These are phyloP conservation scores for Acanthopleura granulata DNA, from an alignment of 2,888 invertebrate species.

Conservation along the genomic window DNA sequence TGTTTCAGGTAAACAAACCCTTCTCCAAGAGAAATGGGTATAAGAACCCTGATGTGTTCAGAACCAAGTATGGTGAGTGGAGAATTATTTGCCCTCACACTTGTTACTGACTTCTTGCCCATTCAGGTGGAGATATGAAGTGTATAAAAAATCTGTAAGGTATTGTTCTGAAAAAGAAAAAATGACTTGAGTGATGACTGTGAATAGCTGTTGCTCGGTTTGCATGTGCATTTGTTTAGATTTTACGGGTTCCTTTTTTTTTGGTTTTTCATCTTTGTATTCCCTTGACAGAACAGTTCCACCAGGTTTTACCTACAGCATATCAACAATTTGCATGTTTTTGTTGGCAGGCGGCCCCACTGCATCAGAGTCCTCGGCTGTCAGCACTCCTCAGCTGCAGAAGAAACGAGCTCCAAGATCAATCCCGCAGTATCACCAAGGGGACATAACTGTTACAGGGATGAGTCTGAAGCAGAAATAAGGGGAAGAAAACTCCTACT, in stretches of 20 bases:
- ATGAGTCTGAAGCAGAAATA: slow-evolving; percentile 29
- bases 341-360: slow-evolving; percentile 21
- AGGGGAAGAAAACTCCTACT: background rate
- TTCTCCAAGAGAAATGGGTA: background rate
- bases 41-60: background rate
- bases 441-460: slow-evolving; percentile 61
- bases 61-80: slow-evolving; percentile 11
- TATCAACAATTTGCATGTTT: slow-evolving; percentile 19
- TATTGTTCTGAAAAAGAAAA: no score
- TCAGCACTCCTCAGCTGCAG: slow-evolving; percentile 45
- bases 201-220: no score
- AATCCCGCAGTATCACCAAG: slow-evolving; percentile 59
- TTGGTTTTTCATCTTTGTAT: no score
- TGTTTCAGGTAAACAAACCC: background rate
- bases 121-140: no score
- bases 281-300: no score
- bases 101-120: no score
- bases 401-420: slow-evolving; percentile 47
- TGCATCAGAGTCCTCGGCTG: slow-evolving; percentile 45
- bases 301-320: no score
- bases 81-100: background rate
- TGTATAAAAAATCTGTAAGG: no score
- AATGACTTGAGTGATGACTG: no score
- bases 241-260: no score
- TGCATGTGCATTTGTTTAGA: no score